Conservation (phyloP, 2,888 invertebrate genomes). For the Conchocele bisecta region DNA sequence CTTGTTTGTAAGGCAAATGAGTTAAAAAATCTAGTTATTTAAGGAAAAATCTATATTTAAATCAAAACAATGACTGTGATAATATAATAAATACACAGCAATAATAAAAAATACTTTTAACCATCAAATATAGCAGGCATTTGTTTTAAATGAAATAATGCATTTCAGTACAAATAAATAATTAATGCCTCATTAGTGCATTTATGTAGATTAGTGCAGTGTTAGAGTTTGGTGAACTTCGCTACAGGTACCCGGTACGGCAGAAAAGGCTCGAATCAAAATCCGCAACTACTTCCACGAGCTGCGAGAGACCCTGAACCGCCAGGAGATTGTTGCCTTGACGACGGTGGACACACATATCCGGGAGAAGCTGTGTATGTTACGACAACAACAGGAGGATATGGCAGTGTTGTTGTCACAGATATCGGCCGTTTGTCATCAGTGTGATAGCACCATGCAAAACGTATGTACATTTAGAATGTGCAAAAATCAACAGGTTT, state of each 20-base stretch:
- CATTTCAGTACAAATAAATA: too few species aligned
- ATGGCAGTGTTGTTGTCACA: conserved; percentile 84
- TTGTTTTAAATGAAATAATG: too few species aligned
- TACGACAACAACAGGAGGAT: conserved; percentile 85
- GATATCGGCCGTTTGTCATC: conserved; percentile 85
- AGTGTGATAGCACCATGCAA: conserved; percentile 84
- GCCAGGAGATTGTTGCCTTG: conserved; percentile 85
- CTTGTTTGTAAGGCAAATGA: too few species aligned
- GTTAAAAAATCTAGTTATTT: too few species aligned
- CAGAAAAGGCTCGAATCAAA: conserved; percentile 83
- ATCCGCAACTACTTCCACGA: conserved; percentile 85
- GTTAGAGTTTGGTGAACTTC: too few species aligned
- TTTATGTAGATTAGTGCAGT: too few species aligned
- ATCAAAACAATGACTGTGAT: too few species aligned
- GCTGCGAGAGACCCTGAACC: conserved; percentile 84
- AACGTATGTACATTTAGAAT: conserved; percentile 74
- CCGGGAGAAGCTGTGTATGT: conserved; percentile 84
- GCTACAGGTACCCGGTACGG: conserved; percentile 81
- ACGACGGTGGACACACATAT: conserved; percentile 85
- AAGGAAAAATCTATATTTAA: too few species aligned
- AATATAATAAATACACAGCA: too few species aligned
- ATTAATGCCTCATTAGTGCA: too few species aligned
- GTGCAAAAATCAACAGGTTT: neutral
- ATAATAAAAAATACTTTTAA: too few species aligned
- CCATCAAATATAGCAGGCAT: too few species aligned